These are phyloP conservation scores for Schizopygopsis pylzovi DNA, from an alignment of 2,797 vertebrate species.

Conservation along the genomic window DNA sequence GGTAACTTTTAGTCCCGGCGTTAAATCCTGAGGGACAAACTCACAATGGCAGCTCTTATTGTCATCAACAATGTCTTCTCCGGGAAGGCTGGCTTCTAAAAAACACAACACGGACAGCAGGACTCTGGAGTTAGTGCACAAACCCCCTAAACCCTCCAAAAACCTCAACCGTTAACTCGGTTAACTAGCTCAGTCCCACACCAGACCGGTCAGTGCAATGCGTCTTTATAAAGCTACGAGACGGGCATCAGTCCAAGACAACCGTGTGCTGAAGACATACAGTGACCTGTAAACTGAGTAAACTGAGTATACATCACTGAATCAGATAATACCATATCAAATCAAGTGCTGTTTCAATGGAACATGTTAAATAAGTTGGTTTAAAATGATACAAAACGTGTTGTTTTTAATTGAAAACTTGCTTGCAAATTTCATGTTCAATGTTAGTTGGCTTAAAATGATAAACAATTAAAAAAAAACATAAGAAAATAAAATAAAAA, in stretches of 20 bases:
- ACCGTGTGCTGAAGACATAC: slow-evolving; percentile 57
- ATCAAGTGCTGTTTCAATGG: neutral
- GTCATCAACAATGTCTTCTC: slow-evolving; percentile 91
- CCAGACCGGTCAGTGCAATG: neutral
- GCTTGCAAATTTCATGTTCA: too few species aligned
- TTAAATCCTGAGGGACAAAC: slow-evolving; percentile 93
- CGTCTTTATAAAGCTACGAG: neutral
- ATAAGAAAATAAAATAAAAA: neutral
- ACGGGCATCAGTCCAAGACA: slow-evolving; percentile 11
- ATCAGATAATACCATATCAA: neutral
- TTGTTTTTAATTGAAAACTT: too few species aligned
- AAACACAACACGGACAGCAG: slow-evolving; percentile 60
- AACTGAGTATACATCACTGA: neutral
- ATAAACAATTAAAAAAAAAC: too few species aligned
- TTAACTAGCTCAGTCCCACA: neutral
- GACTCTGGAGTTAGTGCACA: slow-evolving; percentile 53
- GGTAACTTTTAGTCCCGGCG: slow-evolving; percentile 94
- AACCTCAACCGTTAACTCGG: neutral
- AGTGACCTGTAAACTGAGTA: too few species aligned
- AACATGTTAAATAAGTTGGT: neutral
- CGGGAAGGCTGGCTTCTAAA: slow-evolving; percentile 91
- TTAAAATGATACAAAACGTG: neutral
- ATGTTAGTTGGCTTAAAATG: neutral
- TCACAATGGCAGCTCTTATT: slow-evolving; percentile 97
- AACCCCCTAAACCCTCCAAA: slow-evolving; percentile 26